Evolutionary conservation across 2,113 vertebrate genomes (phyloP).

Genomic region (Ciconia boyciana): DNA sequence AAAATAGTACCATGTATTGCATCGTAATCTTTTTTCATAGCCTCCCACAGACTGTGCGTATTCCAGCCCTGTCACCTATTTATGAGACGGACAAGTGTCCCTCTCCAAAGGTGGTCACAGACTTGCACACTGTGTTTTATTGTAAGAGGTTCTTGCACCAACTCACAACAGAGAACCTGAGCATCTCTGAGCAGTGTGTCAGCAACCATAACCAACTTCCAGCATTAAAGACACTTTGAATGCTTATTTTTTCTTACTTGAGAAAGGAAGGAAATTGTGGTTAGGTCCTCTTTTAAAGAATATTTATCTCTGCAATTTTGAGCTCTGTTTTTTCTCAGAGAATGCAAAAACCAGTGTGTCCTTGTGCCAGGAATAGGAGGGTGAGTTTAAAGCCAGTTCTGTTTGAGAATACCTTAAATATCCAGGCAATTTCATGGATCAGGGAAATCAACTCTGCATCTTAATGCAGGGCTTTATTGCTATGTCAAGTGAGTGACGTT

Average conservation of each 20-base stretch:
- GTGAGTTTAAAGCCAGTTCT: neutral
- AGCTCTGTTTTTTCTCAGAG: neutral
- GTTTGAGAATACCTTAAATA: slow-evolving; percentile 34
- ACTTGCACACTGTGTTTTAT: neutral
- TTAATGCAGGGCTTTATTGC: slow-evolving; percentile 37
- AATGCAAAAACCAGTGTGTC: neutral
- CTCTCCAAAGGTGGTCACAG: neutral
- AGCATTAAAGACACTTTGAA: neutral
- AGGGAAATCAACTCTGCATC: slow-evolving; percentile 43
- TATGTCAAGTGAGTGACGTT: slow-evolving; percentile 27
- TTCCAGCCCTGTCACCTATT: neutral
- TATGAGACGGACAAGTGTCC: neutral
- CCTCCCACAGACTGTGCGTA: neutral
- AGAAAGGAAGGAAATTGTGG: neutral
- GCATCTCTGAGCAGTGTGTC: neutral
- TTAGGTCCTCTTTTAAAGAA: neutral
- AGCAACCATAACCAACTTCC: neutral
- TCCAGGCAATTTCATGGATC: slow-evolving; percentile 56
- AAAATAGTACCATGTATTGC: neutral
- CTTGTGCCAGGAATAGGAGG: neutral
- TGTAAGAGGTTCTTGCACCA: neutral
- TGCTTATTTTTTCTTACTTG: neutral
- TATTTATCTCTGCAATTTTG: neutral
- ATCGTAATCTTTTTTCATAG: neutral
- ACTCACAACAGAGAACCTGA: neutral